Percentiles rank a stretch among this genome's conserved stretches.
phyloP scores from a whole-genome alignment of 1,140 invertebrate genomes.

The Drosophila arizonae region DNA sequence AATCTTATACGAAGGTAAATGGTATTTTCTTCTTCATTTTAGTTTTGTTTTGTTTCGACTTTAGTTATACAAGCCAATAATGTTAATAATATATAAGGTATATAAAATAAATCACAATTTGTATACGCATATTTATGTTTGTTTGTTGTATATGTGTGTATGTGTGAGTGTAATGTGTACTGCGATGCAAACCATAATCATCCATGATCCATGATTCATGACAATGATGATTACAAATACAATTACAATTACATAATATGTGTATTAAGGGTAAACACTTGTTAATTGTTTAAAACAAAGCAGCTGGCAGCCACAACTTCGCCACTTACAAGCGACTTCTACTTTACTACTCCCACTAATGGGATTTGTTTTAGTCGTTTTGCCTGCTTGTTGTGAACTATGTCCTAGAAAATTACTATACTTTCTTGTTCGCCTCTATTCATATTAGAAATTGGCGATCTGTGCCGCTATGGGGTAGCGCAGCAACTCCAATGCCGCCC shows the following conservation, averaged over 20 bases:
- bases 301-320: constrained; percentile 67
- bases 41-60: constrained; percentile 47
- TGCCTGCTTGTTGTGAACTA: constrained; percentile 37
- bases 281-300: constrained; percentile 79
- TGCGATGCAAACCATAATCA: constrained; percentile 42
- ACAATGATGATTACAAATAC: constrained; percentile 44
- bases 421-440: constrained; percentile 30
- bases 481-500: constrained; percentile 76
- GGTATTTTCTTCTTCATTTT: constrained; percentile 25
- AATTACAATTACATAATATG: constrained; percentile 58
- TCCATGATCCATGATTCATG: constrained; percentile 25
- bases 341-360: constrained; percentile 17
- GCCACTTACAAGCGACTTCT: constrained; percentile 26
- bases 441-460: constrained; percentile 71
- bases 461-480: constrained; percentile 57
- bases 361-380: constrained; percentile 8
- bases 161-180: constrained; percentile 25
- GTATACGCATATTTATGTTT: constrained; percentile 70
- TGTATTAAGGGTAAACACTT: constrained; percentile 72
- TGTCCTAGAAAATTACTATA: constrained; percentile 36
- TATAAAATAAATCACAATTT: constrained; percentile 80
- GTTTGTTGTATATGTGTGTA: constrained; percentile 44
- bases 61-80: constrained; percentile 54
- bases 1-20: constrained; percentile 38
- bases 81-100: constrained; percentile 67